A percentile compares a stretch with the other conserved stretches of the same genome.
These are phyloP conservation scores for Drosophila flavopinicola DNA, from an alignment of 2,888 invertebrate species.

Conservation along the genomic window DNA sequence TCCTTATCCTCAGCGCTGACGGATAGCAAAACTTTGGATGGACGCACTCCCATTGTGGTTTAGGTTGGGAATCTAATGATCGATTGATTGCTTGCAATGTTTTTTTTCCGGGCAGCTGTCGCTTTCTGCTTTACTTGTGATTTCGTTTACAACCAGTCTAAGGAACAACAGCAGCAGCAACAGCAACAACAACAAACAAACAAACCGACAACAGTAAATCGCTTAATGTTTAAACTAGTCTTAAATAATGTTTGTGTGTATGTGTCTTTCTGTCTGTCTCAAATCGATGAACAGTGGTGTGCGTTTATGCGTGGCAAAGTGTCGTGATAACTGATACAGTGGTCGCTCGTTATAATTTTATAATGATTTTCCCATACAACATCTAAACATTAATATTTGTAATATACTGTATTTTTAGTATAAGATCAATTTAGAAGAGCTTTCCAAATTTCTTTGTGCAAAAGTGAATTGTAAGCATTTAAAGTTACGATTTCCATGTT, in stretches of 20 bases:
- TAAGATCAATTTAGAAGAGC: too few species aligned
- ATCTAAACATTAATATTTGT: not conserved
- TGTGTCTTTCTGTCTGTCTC: constrained; percentile 40
- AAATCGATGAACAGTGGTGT: constrained; percentile 21
- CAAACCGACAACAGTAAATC: constrained; percentile 47
- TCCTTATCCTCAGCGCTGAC: constrained; percentile 82
- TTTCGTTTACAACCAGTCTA: constrained; percentile 54
- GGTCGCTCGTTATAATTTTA: not conserved
- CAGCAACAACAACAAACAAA: constrained; percentile 32
- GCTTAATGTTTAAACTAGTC: constrained; percentile 72
- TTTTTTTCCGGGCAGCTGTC: constrained; percentile 9
- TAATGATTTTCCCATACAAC: too few species aligned
- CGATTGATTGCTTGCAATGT: constrained; percentile 9
- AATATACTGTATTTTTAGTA: not conserved
- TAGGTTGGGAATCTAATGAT: constrained; percentile 22
- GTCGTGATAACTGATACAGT: constrained; percentile 11
- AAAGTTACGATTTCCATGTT: too few species aligned
- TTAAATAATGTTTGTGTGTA: constrained; percentile 73
- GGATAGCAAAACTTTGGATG: constrained; percentile 83
- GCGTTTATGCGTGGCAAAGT: constrained; percentile 48
- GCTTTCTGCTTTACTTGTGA: constrained; percentile 61
- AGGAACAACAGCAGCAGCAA: constrained; percentile 23
- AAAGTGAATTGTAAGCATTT: too few species aligned
- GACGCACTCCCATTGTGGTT: constrained; percentile 83
- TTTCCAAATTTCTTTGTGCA: too few species aligned